phyloP scores from a whole-genome alignment of 2,113 vertebrate species.

The Pelobates fuscus region DNA sequence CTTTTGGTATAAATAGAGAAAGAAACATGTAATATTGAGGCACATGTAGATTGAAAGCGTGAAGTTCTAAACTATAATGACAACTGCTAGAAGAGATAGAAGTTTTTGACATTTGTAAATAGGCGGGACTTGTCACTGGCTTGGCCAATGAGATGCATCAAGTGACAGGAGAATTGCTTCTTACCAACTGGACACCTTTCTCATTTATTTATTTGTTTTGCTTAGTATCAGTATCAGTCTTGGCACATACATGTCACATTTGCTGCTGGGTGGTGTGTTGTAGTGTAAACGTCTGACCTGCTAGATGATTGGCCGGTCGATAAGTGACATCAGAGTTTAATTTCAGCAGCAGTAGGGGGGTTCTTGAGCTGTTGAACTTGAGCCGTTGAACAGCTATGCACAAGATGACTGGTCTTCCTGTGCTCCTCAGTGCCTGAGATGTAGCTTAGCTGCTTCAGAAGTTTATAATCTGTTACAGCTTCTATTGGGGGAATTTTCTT shows the following conservation, averaged over 20 bases:
- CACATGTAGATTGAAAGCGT: conserved; percentile 64
- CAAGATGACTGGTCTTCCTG: conserved; percentile 63
- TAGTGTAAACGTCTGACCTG: conserved; percentile 68
- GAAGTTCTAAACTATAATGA: conserved; percentile 81
- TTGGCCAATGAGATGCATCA: conserved; percentile 83
- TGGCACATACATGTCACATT: conserved; percentile 58
- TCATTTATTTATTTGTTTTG: conserved; percentile 60
- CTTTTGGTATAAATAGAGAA: conserved; percentile 63
- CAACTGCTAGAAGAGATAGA: conserved; percentile 84
- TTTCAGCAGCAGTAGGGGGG: conserved; percentile 63
- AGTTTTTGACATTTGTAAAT: conserved; percentile 83
- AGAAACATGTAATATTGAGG: conserved; percentile 67
- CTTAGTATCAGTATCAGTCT: conserved; percentile 63
- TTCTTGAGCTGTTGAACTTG: conserved; percentile 53
- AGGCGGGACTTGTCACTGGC: conserved; percentile 73
- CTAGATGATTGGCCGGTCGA: conserved; percentile 60
- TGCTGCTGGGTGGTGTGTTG: conserved; percentile 64
- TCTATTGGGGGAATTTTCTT: conserved; percentile 56
- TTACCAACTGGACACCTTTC: conserved; percentile 86
- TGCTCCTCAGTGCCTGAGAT: conserved; percentile 34
- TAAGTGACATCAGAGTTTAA: conserved; percentile 70
- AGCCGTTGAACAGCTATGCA: conserved; percentile 44
- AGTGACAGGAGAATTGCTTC: conserved; percentile 76
- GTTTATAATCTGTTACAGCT: conserved; percentile 51
- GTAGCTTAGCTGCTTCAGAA: conserved; percentile 43